These are phyloP conservation scores for Chelonia mydas DNA, from an alignment of 2,797 vertebrate species.

Conservation along the genomic window DNA sequence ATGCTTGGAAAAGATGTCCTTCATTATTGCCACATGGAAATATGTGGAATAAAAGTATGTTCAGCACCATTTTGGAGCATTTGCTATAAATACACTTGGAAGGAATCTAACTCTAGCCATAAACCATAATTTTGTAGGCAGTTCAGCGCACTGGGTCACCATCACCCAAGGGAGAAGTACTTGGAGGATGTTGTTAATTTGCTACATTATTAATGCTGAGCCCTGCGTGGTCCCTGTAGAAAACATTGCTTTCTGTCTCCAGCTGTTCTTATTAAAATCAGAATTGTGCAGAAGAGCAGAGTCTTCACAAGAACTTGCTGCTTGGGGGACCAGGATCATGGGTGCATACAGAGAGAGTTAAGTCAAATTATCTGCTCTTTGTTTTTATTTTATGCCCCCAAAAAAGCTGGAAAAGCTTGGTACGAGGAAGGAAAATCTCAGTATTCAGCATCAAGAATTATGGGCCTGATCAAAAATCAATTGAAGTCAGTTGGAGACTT, in stretches of 20 bases:
- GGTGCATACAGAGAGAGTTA: not conserved
- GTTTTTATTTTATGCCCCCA: not conserved
- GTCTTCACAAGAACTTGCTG: not conserved
- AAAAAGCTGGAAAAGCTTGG: not conserved
- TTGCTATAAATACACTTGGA: not conserved
- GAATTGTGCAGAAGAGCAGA: not conserved
- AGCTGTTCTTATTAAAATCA: slow-evolving; percentile 33
- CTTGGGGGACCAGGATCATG: not conserved
- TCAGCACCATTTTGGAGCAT: not conserved
- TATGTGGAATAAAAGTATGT: not conserved
- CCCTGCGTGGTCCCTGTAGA: not conserved
- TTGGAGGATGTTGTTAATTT: not conserved
- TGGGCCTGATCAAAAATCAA: not conserved
- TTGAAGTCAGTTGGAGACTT: not conserved
- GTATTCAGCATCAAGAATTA: not conserved
- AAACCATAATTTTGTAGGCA: not conserved
- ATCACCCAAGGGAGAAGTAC: not conserved
- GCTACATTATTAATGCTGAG: slow-evolving; percentile 27
- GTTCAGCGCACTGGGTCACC: not conserved
- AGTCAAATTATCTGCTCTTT: not conserved
- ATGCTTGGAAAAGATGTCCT: slow-evolving; percentile 20
- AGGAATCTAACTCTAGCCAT: not conserved
- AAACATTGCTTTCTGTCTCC: not conserved
- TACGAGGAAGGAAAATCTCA: not conserved
- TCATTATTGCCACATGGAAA: not conserved